Evolutionary conservation across 2,113 vertebrate genomes (phyloP), one percentile per base, ranked within the genome.

Genomic region (Chaenogobius annularis): DNA sequence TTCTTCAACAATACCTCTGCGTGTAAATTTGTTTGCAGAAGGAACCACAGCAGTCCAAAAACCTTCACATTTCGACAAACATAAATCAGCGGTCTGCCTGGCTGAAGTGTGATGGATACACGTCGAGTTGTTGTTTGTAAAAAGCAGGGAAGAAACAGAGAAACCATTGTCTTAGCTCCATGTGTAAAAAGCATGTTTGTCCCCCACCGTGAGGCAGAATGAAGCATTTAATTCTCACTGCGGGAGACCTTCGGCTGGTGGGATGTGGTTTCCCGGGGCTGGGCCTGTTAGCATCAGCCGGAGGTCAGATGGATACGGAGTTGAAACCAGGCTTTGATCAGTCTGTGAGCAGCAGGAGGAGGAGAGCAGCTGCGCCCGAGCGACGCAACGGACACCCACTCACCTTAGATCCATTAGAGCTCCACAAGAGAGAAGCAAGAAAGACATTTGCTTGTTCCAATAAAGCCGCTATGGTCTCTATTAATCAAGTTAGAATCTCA

Each of bases 311-410:
- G 71, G 80, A 73, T 75, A 64, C 64, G 66, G 50, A 23, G 64
- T 55, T 52, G 62, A 73, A 17, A 56, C 61, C 61, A 74, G 40
- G 31, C 88, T 88, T 87, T 88, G 90, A 88, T 90, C 84, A 83
- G 68, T 74, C 1, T 54, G 56, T 83, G 78, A 82, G 70, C 70
- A 77, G 71, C 50, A 63, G 79, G 72, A 35, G 26, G 75, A 81
- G 83, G 75, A 23, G 40, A 52, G 43, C 66, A 71, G 26, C 35
- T 22, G 44, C 7, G 70, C 75, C 78, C 2, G 0, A 77, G 54
- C 47, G 31, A 74, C 40, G n/a, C 69, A 56, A 75, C 64, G 46
- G 72, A 82, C 74, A 65, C 20, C 69, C 77, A 83, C 78, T 85
- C 84, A 78, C 82, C 70, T 69, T 59, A 43, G 17, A 8, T 63